phyloP scores from a whole-genome alignment of 2,113 vertebrate species.

The Labeo catla region DNA sequence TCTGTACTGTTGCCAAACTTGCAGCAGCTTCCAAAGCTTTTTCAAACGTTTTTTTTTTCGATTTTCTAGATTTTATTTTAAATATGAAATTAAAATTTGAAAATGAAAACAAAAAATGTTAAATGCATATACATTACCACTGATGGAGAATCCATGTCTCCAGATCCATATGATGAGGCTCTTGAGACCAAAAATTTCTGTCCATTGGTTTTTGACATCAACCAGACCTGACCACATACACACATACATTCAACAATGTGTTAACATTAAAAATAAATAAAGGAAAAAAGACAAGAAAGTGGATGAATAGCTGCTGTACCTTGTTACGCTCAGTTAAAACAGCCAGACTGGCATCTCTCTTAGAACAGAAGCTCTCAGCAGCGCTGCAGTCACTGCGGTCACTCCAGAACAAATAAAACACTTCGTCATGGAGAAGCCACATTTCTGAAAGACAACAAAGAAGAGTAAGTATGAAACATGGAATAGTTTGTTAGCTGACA shows the following conservation, averaged over 20 bases:
- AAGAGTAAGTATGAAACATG: neutral
- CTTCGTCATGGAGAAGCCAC: conserved; percentile 35
- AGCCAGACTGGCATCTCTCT: conserved; percentile 6
- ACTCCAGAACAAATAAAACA: conserved; percentile 44
- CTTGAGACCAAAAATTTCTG: neutral
- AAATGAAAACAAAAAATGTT: neutral
- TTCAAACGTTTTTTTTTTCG: no score
- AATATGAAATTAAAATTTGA: neutral
- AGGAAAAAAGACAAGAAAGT: neutral
- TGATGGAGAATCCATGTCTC: neutral
- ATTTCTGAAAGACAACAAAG: conserved; percentile 19
- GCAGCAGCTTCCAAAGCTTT: no score
- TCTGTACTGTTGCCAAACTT: neutral
- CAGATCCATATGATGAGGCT: neutral
- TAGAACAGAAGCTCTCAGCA: conserved; percentile 14
- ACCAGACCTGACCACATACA: conserved; percentile 9
- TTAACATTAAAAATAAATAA: neutral
- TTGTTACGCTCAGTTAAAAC: neutral
- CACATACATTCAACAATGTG: neutral
- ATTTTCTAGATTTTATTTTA: no score
- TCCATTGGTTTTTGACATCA: conserved; percentile 16
- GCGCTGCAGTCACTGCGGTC: neutral
- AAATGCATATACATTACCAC: neutral
- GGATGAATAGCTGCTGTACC: neutral
- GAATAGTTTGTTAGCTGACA: neutral